Base-by-base conservation (phyloP, 2,888 invertebrate species). In the Drosophila atripex region DNA sequence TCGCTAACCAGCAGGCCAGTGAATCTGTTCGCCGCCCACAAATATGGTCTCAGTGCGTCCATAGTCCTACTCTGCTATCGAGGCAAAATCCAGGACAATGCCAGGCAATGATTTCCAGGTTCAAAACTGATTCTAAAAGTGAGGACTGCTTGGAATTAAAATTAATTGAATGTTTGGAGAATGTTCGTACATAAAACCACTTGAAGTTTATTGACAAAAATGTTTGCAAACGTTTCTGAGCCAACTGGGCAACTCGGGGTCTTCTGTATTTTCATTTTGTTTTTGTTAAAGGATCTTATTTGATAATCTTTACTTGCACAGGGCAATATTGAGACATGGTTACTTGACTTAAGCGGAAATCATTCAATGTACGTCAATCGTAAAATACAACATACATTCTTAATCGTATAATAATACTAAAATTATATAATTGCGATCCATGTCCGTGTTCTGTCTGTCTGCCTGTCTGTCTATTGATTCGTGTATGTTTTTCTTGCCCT, bases 351-450 rank as follows among this genome's bases (percentile, higher is more conserved):
- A 71, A 70, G 69, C 72, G 63, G 50, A 70, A 70, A 72, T 72
- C 61, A 77, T 86, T 75, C 72, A 72, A 77, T 80, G 80, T 86
- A 86, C 63, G 80, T 80, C 74, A 74, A 71, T 60, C 54, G 52
- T 64, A 73, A 75, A 69, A 60, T 60, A 73, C 71, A 75, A 80
- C 85, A 80, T 77, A 78, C 79, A 76, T 70, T 71, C 85, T 83
- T 71, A 71, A 32, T 60, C 21, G 61, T 60, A 60, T 57, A 57
- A 60, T 60, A 60, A 60, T 60, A 60, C 60, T 60, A 54, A 72
- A 60, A 43, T 54, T 28, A 50, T 70, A 41, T 50, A 59, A 73
- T 73, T 79, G 79, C 71, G 43, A 54, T 41, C 53, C 28, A 28
- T 28, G 3, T 9, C 56, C 58, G 61, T 55, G 38, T 46, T 43